phyloP scores from a whole-genome alignment of 2,888 invertebrate species.

The Napeogenes sylphis region DNA sequence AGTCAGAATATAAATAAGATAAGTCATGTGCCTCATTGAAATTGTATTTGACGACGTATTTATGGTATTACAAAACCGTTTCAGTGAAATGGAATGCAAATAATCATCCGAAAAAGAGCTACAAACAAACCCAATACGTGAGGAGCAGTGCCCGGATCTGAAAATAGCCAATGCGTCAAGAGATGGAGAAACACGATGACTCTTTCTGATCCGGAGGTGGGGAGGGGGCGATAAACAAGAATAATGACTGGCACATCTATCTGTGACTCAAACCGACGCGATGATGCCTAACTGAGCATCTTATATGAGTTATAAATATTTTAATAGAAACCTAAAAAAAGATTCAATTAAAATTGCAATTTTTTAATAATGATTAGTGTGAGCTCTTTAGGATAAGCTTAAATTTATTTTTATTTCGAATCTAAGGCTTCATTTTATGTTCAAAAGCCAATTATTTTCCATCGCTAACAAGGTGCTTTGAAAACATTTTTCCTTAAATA shows the following conservation, averaged over 20 bases:
- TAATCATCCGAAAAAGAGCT: slow-evolving; percentile 20
- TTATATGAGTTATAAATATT: no score
- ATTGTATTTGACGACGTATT: background rate
- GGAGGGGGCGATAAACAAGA: slow-evolving; percentile 62
- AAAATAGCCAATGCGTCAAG: slow-evolving; percentile 69
- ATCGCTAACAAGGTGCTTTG: no score
- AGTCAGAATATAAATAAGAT: background rate
- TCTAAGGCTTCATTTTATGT: no score
- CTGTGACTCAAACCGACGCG: slow-evolving; percentile 42
- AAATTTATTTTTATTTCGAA: no score
- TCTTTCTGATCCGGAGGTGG: slow-evolving; percentile 48
- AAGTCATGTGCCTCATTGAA: background rate
- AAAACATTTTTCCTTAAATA: no score
- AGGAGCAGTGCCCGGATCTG: slow-evolving; percentile 31
- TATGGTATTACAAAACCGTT: slow-evolving; percentile 24
- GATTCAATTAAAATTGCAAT: no score
- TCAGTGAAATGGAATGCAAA: slow-evolving; percentile 28
- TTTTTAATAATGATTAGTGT: no score
- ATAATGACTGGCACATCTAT: slow-evolving; percentile 64
- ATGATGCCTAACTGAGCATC: background rate
- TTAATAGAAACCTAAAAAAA: no score
- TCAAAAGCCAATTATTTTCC: no score
- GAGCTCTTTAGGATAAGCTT: no score
- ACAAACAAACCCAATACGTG: slow-evolving; percentile 39
- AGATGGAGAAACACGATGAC: slow-evolving; percentile 57